Percentiles rank a stretch among this genome's conserved stretches.
Evolutionary conservation across 2,888 invertebrate genomes (phyloP).

Genomic region (Lottia scabra): DNA sequence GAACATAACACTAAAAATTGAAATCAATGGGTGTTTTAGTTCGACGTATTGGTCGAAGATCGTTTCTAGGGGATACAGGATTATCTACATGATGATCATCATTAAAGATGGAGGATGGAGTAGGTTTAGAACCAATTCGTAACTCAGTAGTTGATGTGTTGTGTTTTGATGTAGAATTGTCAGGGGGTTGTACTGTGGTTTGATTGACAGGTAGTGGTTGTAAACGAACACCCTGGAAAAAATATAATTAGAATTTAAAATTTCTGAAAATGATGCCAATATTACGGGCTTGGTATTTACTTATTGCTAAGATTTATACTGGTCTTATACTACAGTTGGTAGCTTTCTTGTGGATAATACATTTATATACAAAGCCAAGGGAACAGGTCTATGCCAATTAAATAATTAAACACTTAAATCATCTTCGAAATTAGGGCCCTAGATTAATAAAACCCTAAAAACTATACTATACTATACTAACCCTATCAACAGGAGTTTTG

Average conservation of each 20-base stretch:
- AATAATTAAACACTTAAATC: too few relatives aligned
- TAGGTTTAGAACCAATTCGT: slow-evolving; percentile 15
- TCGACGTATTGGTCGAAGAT: slow-evolving; percentile 22
- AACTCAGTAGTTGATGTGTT: slow-evolving; percentile 10
- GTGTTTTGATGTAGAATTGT: slow-evolving; percentile 5
- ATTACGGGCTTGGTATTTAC: too few relatives aligned
- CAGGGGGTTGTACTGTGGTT: background rate
- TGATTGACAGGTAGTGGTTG: slow-evolving; percentile 37
- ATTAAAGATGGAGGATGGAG: slow-evolving; percentile 15
- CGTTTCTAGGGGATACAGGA: slow-evolving; percentile 18
- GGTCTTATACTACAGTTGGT: too few relatives aligned
- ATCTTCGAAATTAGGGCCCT: too few relatives aligned
- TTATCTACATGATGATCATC: slow-evolving; percentile 17
- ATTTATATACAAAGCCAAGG: too few relatives aligned
- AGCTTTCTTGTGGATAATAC: too few relatives aligned
- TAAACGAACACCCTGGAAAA: slow-evolving; percentile 40
- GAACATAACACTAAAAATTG: too few relatives aligned
- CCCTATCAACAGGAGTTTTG: slow-evolving; percentile 53
- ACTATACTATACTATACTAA: slow-evolving; percentile 8
- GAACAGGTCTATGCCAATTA: too few relatives aligned
- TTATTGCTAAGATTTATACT: too few relatives aligned
- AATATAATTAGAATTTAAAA: background rate
- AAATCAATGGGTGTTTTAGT: background rate
- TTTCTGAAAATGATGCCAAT: too few relatives aligned
- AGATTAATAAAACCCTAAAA: too few relatives aligned